Evolutionary conservation across 2,888 invertebrate genomes (phyloP).

Genomic region (Parasteatoda lunata): DNA sequence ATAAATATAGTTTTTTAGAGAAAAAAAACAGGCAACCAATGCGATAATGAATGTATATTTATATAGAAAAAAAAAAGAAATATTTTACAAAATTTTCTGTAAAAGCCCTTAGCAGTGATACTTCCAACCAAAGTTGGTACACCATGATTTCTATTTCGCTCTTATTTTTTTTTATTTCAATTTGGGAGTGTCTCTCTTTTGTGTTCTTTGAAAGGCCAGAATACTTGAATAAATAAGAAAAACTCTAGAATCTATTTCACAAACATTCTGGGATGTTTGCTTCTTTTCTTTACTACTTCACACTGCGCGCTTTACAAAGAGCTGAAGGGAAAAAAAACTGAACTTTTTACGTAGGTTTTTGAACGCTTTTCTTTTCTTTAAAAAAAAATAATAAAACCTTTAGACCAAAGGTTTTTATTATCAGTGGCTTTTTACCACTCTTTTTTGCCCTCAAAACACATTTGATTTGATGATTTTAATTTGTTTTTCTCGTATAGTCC

Average conservation of each 20-base stretch:
- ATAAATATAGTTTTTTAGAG: background rate
- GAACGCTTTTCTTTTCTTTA: too few relatives aligned
- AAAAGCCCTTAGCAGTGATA: background rate
- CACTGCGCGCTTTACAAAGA: too few relatives aligned
- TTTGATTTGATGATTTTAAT: too few relatives aligned
- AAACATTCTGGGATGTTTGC: conserved; percentile 59
- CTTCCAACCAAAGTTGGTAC: background rate
- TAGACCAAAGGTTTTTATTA: too few relatives aligned
- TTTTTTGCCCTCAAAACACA: too few relatives aligned
- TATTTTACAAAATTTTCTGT: background rate
- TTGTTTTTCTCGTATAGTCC: too few relatives aligned
- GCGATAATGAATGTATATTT: background rate
- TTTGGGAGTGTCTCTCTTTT: conserved; percentile 53
- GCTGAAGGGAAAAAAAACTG: too few relatives aligned
- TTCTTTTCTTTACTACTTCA: background rate
- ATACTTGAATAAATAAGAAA: conserved; percentile 63
- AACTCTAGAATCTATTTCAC: conserved; percentile 61
- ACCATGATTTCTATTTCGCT: background rate
- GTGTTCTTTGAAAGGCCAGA: conserved; percentile 50
- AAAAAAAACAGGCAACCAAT: background rate
- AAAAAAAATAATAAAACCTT: too few relatives aligned
- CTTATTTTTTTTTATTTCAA: conserved; percentile 41
- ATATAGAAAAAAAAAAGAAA: background rate
- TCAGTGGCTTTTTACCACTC: too few relatives aligned
- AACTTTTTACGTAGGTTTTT: too few relatives aligned